Percentiles rank a stretch among this genome's conserved stretches.
Conservation (phyloP, 2,888 invertebrate species). For the Augochlorella aurata region DNA sequence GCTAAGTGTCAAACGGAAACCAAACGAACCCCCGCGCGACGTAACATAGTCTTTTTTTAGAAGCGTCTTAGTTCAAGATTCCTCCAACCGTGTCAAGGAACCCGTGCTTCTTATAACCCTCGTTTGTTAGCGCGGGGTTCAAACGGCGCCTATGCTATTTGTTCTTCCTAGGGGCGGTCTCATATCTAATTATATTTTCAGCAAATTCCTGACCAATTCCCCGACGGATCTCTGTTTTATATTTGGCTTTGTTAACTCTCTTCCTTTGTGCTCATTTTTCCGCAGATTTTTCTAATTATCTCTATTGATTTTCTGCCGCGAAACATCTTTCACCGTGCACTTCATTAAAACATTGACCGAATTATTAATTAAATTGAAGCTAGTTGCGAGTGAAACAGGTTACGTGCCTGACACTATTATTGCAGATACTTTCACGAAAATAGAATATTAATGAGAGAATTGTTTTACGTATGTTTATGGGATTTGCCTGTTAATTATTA, state of each 20-base stretch:
- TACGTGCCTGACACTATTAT: background rate
- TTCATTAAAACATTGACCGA: background rate
- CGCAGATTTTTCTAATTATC: background rate
- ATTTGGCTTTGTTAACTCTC: background rate
- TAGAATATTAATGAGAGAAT: background rate
- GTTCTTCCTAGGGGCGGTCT: constrained; percentile 1
- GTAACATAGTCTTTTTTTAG: constrained; percentile 22
- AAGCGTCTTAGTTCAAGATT: constrained; percentile 14
- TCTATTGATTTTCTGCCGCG: background rate
- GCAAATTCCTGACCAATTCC: background rate
- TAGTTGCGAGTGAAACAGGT: background rate
- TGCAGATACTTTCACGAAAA: background rate
- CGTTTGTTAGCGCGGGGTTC: background rate
- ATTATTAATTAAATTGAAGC: background rate
- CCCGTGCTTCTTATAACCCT: constrained; percentile 16
- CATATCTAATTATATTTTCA: constrained; percentile 23
- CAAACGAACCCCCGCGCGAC: background rate
- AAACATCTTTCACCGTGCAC: background rate
- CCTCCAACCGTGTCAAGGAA: constrained; percentile 15
- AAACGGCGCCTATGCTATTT: background rate
- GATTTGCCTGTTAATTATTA: too few species aligned
- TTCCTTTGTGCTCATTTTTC: background rate
- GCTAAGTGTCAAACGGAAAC: constrained; percentile 16
- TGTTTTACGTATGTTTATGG: background rate
- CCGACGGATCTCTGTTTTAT: background rate